phyloP scores from a whole-genome alignment of 2,797 vertebrate genomes.

The Bovichtus diacanthus region DNA sequence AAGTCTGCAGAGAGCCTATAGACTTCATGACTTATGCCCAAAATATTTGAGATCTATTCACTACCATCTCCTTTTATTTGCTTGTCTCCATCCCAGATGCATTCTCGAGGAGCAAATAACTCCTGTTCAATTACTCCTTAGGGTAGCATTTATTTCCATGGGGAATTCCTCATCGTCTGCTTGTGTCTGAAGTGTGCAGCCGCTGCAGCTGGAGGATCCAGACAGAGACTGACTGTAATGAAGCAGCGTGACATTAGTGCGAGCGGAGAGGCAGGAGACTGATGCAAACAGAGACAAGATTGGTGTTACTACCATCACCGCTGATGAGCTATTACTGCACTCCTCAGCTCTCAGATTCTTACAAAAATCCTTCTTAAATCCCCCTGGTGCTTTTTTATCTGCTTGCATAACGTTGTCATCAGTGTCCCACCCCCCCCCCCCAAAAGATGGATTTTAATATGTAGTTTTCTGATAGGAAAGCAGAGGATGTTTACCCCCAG shows the following conservation, averaged over 20 bases:
- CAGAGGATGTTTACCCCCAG: too few relatives aligned
- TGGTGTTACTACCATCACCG: not conserved
- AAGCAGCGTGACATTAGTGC: conserved; percentile 4
- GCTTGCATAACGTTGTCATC: conserved; percentile 6
- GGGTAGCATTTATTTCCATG: not conserved
- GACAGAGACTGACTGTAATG: not conserved
- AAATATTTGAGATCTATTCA: not conserved
- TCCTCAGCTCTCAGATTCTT: not conserved
- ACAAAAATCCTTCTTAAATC: conserved; percentile 6
- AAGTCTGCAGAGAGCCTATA: not conserved
- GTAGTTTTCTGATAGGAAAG: too few relatives aligned
- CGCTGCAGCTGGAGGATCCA: not conserved
- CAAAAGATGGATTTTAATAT: not conserved
- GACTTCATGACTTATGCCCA: not conserved
- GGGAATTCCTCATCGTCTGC: not conserved
- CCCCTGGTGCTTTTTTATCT: not conserved
- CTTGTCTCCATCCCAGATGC: not conserved
- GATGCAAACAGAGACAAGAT: not conserved
- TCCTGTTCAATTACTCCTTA: not conserved
- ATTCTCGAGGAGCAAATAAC: not conserved
- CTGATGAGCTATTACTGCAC: conserved; percentile 17
- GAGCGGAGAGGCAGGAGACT: not conserved
- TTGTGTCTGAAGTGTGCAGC: conserved; percentile 6
- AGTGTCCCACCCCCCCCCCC: not conserved
- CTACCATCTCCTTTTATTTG: not conserved